phyloP scores from a whole-genome alignment of 2,113 vertebrate genomes.

The Saccopteryx bilineata region DNA sequence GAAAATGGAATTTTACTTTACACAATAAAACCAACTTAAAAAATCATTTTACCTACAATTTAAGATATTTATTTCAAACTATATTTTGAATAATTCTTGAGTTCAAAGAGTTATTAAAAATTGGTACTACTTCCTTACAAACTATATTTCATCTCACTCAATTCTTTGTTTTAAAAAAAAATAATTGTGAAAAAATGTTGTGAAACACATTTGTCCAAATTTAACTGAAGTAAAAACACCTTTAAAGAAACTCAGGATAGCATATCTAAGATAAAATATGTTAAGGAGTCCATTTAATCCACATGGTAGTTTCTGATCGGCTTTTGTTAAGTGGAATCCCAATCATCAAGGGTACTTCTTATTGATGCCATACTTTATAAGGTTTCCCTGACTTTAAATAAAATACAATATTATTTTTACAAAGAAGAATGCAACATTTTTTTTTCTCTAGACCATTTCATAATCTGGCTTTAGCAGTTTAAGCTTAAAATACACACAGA shows the following conservation, averaged over 20 bases:
- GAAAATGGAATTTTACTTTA: slow-evolving; percentile 57
- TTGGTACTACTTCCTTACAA: neutral
- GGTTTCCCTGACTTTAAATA: neutral
- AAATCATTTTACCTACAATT: neutral
- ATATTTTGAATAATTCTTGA: slow-evolving; percentile 10
- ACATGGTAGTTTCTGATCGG: neutral
- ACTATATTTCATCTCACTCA: neutral
- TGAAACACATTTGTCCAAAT: neutral
- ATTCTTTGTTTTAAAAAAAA: neutral
- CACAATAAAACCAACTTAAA: neutral
- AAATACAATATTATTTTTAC: neutral
- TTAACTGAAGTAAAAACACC: slow-evolving; percentile 23
- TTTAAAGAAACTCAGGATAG: neutral
- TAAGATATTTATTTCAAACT: neutral
- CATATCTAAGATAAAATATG: neutral
- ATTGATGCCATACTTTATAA: neutral
- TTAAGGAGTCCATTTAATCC: neutral
- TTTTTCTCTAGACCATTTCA: slow-evolving; percentile 34
- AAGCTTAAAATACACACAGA: neutral
- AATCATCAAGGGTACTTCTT: neutral
- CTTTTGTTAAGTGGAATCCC: neutral
- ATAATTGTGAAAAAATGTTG: neutral
- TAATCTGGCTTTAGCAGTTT: neutral
- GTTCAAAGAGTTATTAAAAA: slow-evolving; percentile 24
- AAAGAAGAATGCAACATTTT: neutral